These are phyloP conservation scores for Tenebrosternarchus preto DNA, from an alignment of 2,113 vertebrate species.

Conservation along the genomic window DNA sequence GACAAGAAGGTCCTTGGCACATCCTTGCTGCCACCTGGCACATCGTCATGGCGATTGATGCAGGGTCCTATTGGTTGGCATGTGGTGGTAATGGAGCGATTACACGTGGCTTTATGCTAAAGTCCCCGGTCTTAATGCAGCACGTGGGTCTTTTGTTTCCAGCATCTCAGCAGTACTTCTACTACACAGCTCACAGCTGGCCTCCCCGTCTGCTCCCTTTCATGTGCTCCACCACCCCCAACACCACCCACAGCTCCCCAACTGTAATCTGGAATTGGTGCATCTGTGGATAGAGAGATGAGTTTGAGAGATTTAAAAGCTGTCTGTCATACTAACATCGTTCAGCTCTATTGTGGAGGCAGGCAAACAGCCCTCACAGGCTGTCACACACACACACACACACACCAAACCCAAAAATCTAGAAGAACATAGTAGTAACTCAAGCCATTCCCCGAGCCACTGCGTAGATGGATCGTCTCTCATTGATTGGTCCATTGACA, in stretches of 20 bases:
- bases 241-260: neutral
- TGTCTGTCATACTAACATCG: slow-evolving; percentile 54
- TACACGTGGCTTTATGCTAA: slow-evolving; percentile 25
- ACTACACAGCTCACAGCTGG: slow-evolving; percentile 43
- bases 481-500: neutral
- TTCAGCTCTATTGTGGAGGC: neutral
- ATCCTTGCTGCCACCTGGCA: neutral
- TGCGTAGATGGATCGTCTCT: neutral
- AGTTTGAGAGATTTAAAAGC: slow-evolving; percentile 55
- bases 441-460: neutral
- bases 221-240: neutral
- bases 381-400: slow-evolving; percentile 18
- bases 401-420: neutral
- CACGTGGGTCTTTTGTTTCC: slow-evolving; percentile 53
- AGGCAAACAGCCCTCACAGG: neutral
- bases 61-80: slow-evolving; percentile 8
- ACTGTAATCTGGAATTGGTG: slow-evolving; percentile 50
- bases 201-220: neutral
- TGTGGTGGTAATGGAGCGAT: slow-evolving; percentile 27
- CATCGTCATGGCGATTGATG: slow-evolving; percentile 12
- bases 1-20: neutral
- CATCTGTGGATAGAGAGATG: slow-evolving; percentile 46
- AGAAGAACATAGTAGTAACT: neutral
- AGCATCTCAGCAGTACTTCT: slow-evolving; percentile 38
- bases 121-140: slow-evolving; percentile 30